phyloP scores from a whole-genome alignment of 2,888 invertebrate genomes.

The Cepaea hortensis region DNA sequence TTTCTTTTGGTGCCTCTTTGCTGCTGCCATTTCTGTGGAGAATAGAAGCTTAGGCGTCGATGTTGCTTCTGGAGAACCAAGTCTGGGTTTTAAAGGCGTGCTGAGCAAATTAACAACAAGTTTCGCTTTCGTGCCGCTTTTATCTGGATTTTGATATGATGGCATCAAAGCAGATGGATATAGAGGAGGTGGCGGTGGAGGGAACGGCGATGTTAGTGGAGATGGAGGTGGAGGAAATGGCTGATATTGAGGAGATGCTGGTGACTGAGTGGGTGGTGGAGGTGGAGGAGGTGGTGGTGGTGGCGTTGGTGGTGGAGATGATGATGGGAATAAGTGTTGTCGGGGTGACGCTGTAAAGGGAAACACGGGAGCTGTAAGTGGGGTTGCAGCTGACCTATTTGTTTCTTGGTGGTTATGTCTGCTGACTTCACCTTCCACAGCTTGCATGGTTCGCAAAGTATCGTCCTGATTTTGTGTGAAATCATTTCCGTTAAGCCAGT shows the following conservation, averaged over 20 bases:
- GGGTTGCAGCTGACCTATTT: background rate
- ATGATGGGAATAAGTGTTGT: no score
- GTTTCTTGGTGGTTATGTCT: background rate
- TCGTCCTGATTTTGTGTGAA: conserved; percentile 23
- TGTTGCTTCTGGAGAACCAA: background rate
- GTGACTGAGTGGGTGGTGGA: background rate
- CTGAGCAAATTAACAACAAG: background rate
- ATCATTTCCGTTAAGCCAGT: conserved; percentile 44
- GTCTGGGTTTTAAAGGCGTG: background rate
- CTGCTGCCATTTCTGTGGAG: conserved; percentile 11
- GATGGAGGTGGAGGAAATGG: background rate
- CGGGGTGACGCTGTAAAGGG: no score
- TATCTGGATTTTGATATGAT: background rate
- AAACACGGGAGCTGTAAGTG: no score
- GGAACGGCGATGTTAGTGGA: background rate
- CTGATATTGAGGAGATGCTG: background rate
- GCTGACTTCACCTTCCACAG: background rate
- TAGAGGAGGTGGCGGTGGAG: background rate
- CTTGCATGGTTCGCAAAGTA: background rate
- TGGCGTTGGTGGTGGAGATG: background rate
- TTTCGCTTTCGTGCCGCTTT: no score
- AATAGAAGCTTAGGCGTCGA: background rate
- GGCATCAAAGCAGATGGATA: background rate
- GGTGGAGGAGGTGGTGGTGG: background rate
- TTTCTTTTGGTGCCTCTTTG: no score